Conservation (phyloP, 2,113 vertebrate genomes). For the Cyprinodon tularosa region DNA sequence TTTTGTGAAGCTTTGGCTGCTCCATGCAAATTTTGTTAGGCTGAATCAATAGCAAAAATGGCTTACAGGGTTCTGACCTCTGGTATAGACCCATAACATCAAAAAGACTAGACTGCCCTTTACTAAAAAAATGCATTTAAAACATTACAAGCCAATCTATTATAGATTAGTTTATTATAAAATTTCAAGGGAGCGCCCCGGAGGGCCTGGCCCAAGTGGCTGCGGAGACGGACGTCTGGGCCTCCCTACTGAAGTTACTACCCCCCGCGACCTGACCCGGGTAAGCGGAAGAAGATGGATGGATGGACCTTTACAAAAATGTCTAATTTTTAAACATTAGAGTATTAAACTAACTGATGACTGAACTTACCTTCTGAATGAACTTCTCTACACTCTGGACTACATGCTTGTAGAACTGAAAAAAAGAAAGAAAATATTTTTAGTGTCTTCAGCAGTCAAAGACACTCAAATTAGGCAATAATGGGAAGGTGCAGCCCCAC, state of each 20-base stretch:
- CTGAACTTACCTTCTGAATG: conserved; percentile 92
- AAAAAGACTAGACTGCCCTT: too few relatives aligned
- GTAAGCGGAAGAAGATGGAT: too few relatives aligned
- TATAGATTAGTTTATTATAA: background rate
- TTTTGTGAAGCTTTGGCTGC: too few relatives aligned
- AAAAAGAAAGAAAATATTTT: conserved; percentile 23
- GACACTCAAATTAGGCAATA: background rate
- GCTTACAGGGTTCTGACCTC: too few relatives aligned
- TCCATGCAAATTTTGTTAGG: too few relatives aligned
- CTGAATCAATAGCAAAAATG: too few relatives aligned
- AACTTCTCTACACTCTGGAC: conserved; percentile 99
- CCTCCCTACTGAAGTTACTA: too few relatives aligned
- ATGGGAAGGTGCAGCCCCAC: background rate
- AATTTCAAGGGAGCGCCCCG: background rate
- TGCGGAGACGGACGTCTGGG: too few relatives aligned
- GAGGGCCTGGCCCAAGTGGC: too few relatives aligned
- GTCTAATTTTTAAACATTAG: background rate
- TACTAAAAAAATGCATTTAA: background rate
- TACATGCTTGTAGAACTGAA: conserved; percentile 98
- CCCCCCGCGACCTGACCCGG: too few relatives aligned
- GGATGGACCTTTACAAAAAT: background rate
- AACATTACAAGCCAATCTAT: background rate
- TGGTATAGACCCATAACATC: too few relatives aligned
- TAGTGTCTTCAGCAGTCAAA: background rate
- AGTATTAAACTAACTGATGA: background rate